phyloP scores from a whole-genome alignment of 2,888 invertebrate species.

The Lasioglossum leucozonium region DNA sequence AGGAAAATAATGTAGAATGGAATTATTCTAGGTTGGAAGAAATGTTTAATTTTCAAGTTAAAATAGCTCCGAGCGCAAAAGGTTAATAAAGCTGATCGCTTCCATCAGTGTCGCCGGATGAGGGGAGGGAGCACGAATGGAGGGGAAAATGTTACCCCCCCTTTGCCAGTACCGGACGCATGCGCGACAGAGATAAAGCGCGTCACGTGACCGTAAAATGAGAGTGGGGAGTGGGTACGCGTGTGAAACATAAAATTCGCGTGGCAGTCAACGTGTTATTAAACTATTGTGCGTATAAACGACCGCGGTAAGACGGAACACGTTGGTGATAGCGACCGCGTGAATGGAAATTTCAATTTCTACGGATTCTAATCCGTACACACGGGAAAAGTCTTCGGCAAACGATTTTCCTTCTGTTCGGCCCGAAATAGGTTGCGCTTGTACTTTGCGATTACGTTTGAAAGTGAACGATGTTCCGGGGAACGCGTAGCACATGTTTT shows the following conservation, averaged over 20 bases:
- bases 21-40: too few relatives aligned
- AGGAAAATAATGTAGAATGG: too few relatives aligned
- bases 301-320: background rate
- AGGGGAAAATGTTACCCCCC: too few relatives aligned
- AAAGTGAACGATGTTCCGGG: constrained; percentile 12
- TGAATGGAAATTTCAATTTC: background rate
- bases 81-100: too few relatives aligned
- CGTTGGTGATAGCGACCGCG: background rate
- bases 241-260: background rate
- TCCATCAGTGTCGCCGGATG: too few relatives aligned
- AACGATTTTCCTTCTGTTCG: background rate
- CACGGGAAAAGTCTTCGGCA: background rate
- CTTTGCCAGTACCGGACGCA: too few relatives aligned
- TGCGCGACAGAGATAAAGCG: too few relatives aligned
- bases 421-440: background rate
- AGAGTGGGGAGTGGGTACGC: too few relatives aligned
- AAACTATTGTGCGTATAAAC: background rate
- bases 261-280: background rate
- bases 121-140: too few relatives aligned
- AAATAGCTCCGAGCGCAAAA: too few relatives aligned
- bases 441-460: constrained; percentile 3
- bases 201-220: too few relatives aligned
- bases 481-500: constrained; percentile 25
- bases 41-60: too few relatives aligned
- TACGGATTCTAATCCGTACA: background rate